phyloP scores from a whole-genome alignment of 37 sponge, comb jelly and placozoan genomes.

The Chondrilla cf. caribensis region DNA sequence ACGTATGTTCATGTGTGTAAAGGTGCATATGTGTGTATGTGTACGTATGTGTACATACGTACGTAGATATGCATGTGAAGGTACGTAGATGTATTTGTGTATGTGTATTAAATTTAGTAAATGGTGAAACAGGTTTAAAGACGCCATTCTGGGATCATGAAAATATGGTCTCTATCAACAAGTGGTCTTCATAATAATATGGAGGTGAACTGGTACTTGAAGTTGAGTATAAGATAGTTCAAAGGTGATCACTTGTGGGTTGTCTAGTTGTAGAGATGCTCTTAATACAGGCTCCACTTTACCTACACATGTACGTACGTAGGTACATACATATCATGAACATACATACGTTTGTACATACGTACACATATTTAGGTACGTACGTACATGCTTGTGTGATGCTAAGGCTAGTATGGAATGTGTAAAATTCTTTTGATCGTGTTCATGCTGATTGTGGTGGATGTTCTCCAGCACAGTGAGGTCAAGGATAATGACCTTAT shows the following conservation, averaged over 20 bases:
- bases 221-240: too few relatives aligned
- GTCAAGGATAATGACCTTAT: too few relatives aligned
- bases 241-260: too few relatives aligned
- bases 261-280: not conserved
- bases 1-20: not conserved
- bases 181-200: too few relatives aligned
- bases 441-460: too few relatives aligned
- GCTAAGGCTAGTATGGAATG: not conserved
- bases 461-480: too few relatives aligned
- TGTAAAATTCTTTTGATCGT: too few relatives aligned
- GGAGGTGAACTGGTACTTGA: too few relatives aligned
- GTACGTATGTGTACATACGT: not conserved
- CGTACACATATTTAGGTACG: not conserved
- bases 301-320: not conserved
- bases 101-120: slow-evolving; percentile 7
- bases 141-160: too few relatives aligned
- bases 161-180: too few relatives aligned
- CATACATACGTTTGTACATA: not conserved
- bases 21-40: slow-evolving; percentile 8
- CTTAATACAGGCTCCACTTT: not conserved
- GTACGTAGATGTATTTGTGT: not conserved
- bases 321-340: not conserved
- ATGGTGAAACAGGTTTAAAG: too few relatives aligned
- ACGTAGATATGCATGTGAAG: not conserved
- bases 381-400: not conserved